These are phyloP conservation scores for Cranoglanis bouderius DNA, from an alignment of 2,113 vertebrate species.

Conservation along the genomic window DNA sequence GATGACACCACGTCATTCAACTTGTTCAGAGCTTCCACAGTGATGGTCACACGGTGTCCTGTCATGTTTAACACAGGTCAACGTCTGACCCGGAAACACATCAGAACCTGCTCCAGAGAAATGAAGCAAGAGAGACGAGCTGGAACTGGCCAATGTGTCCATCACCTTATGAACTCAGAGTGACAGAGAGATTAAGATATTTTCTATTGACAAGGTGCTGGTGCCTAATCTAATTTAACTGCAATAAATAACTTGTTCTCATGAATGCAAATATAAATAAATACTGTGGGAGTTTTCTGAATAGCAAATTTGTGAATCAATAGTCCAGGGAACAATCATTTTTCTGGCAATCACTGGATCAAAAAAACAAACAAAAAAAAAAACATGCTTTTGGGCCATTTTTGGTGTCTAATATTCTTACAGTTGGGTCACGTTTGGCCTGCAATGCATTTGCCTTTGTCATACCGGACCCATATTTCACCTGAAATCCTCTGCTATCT, in stretches of 20 bases:
- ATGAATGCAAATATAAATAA: not conserved
- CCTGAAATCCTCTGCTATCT: not conserved
- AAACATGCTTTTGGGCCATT: not conserved
- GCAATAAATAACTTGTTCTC: not conserved
- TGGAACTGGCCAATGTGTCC: not conserved
- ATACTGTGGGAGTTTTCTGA: not conserved
- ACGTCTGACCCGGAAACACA: constrained; percentile 19
- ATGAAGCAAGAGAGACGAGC: constrained; percentile 29
- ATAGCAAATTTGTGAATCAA: too few species aligned
- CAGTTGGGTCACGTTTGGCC: not conserved
- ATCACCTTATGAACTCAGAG: not conserved
- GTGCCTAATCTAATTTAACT: not conserved
- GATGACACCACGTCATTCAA: not conserved
- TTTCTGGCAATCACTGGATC: not conserved
- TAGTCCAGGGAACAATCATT: not conserved
- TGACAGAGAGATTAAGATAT: not conserved
- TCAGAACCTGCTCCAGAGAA: constrained; percentile 2
- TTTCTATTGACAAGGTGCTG: not conserved
- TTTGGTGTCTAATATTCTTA: not conserved
- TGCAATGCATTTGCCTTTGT: not conserved
- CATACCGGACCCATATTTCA: not conserved
- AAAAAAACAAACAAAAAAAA: not conserved
- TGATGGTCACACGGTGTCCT: not conserved
- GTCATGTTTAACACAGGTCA: not conserved
- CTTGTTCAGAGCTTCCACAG: not conserved